Evolutionary conservation across 2,797 vertebrate genomes (phyloP), one percentile per base, ranked within the genome.

Genomic region (Rhabdomys pumilio): DNA sequence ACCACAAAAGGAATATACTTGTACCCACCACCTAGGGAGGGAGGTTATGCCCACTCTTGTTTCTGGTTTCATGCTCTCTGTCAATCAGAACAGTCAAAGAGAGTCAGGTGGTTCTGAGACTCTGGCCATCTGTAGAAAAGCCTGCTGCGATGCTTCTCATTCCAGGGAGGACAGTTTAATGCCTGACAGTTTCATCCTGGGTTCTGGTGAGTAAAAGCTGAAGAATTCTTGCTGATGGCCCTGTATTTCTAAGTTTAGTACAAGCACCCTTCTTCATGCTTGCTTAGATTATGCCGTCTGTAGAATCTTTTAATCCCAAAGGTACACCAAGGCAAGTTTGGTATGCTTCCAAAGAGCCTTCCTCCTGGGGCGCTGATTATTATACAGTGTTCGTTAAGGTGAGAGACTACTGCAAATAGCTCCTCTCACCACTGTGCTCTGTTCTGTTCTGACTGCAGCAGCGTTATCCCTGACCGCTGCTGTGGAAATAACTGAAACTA

Each of bases 221-320:
- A 93, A 92, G 67, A 81, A 31, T 61, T 90, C 26, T 85, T 95
- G 57, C 50, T 91, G 69, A 14, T 90, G 47, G 11, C 57, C 14
- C 57, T 97, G 20, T 89, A 55, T 94, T 79, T 96, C 61, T 73
- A 59, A 96, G 38, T 85, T 94, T 55, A 87, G 10, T 76, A 13
- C 69, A 84, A 91, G 76, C 50, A 75, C n/a, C 72, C 41, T 93
- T 94, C 57, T 95, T 94, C 38, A 73, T 24, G 44, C 76, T 80
- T 83, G 29, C 69, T 93, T 81, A 82, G 22, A n/a, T 82, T 84
- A 41, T 75, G 20, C 59, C 77, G n/a, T 91, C 84, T 95, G 61
- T 90, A 82, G 90, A 93, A 77, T 24, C 67, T 84, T 82, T 90
- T 13, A 79, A 4, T 85, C 72, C 88, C 67, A 89, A 69, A 50